phyloP scores from a whole-genome alignment of 2,113 vertebrate species.

The Neoarius graeffei region DNA sequence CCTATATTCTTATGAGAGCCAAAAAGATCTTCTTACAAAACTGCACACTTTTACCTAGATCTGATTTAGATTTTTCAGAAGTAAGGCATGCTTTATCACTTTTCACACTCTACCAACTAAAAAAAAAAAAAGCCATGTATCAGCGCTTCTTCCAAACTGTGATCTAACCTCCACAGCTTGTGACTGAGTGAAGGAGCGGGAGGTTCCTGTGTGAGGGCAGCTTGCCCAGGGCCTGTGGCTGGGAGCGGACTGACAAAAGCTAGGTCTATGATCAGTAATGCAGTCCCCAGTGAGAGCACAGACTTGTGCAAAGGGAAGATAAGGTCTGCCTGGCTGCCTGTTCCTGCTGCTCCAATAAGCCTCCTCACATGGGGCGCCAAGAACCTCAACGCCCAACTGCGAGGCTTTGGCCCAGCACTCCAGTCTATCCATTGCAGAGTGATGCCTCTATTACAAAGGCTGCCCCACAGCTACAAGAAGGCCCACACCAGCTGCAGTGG shows the following conservation, averaged over 20 bases:
- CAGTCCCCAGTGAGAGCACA: constrained; percentile 67
- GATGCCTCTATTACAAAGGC: constrained; percentile 81
- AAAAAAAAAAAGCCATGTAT: constrained; percentile 22
- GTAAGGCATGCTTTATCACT: not conserved
- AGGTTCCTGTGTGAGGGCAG: constrained; percentile 47
- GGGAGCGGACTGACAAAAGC: constrained; percentile 49
- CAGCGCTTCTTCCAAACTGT: constrained; percentile 7
- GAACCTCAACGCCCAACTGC: constrained; percentile 62
- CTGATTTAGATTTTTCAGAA: not conserved
- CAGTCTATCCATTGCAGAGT: constrained; percentile 75
- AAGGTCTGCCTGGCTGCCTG: constrained; percentile 73
- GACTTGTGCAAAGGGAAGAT: constrained; percentile 74
- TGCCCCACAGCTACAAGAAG: constrained; percentile 75
- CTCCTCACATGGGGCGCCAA: constrained; percentile 63
- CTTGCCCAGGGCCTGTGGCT: constrained; percentile 45
- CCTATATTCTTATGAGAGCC: constrained; percentile 37
- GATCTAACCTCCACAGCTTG: constrained; percentile 22
- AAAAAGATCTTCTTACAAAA: constrained; percentile 4
- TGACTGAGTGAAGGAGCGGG: constrained; percentile 38
- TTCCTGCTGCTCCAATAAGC: constrained; percentile 74
- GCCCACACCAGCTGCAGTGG: constrained; percentile 72
- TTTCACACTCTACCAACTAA: not conserved
- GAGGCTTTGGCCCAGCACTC: constrained; percentile 69
- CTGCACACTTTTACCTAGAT: constrained; percentile 1
- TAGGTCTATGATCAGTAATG: constrained; percentile 69